Percentiles rank a stretch among this genome's conserved stretches.
These are phyloP conservation scores for Gila robusta DNA, from an alignment of 2,797 vertebrate species.

Conservation along the genomic window DNA sequence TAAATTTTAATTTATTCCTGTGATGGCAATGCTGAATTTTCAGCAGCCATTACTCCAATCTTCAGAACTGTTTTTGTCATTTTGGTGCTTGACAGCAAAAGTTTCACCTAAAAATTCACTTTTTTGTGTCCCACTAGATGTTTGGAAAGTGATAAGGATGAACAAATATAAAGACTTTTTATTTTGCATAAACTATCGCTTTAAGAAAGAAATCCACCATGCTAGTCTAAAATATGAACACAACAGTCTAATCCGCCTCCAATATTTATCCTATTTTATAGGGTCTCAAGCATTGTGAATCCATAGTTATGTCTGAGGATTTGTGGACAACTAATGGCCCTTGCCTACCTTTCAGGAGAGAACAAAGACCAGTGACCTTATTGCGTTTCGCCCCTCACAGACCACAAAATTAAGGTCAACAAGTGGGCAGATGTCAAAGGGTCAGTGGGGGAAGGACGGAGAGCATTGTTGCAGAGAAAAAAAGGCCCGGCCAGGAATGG, in stretches of 20 bases:
- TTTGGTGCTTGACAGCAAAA: neutral
- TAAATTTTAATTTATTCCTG: neutral
- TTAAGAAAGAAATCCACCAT: neutral
- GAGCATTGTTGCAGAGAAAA: constrained; percentile 62
- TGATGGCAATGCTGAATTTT: neutral
- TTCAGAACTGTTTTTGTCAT: neutral
- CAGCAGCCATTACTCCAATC: neutral
- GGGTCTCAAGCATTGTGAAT: constrained; percentile 17
- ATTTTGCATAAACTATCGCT: neutral
- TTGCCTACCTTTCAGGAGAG: constrained; percentile 52
- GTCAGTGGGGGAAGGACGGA: constrained; percentile 64
- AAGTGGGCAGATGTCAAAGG: constrained; percentile 75
- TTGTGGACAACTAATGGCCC: constrained; percentile 59
- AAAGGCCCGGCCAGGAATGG: constrained; percentile 44
- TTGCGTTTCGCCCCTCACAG: constrained; percentile 64
- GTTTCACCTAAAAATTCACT: neutral
- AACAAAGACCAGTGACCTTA: constrained; percentile 60
- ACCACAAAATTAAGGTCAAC: constrained; percentile 70
- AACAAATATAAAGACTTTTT: neutral
- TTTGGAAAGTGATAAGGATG: neutral
- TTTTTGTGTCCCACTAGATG: neutral
- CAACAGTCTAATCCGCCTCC: neutral
- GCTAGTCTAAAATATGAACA: neutral
- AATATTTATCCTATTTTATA: neutral
- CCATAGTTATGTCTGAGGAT: constrained; percentile 52